Conservation (phyloP, 2,113 vertebrate species). For the Phodopus roborovskii region DNA sequence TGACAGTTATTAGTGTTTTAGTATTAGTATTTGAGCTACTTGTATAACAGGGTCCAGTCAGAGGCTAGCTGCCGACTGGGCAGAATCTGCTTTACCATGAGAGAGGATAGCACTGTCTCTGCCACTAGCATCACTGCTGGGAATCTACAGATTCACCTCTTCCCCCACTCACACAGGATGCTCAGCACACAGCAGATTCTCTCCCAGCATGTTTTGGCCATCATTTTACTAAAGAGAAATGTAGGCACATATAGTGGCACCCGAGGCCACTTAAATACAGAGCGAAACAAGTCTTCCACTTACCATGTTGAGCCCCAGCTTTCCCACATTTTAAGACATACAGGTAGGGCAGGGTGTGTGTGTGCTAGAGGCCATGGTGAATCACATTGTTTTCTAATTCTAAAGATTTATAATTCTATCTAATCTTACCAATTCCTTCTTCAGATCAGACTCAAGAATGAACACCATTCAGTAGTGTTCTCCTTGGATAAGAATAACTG, state of each 20-base stretch:
- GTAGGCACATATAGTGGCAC: neutral
- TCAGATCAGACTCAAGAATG: neutral
- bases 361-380: neutral
- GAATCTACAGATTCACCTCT: neutral
- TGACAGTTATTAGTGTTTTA: neutral
- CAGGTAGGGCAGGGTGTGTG: neutral
- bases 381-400: neutral
- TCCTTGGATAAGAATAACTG: neutral
- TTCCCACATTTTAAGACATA: neutral
- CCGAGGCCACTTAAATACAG: neutral
- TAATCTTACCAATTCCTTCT: neutral
- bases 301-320: neutral
- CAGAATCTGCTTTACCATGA: neutral
- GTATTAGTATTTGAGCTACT: neutral
- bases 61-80: neutral
- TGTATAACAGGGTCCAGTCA: neutral
- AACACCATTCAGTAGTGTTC: neutral
- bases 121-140: neutral
- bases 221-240: neutral
- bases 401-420: neutral
- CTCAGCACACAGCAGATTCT: neutral
- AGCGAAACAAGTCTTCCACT: neutral
- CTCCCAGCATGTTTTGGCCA: too few species aligned
- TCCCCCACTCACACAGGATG: neutral
- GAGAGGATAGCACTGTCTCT: neutral